Conservation (phyloP, 2,797 vertebrate genomes). For the Rhinatrema bivittatum region DNA sequence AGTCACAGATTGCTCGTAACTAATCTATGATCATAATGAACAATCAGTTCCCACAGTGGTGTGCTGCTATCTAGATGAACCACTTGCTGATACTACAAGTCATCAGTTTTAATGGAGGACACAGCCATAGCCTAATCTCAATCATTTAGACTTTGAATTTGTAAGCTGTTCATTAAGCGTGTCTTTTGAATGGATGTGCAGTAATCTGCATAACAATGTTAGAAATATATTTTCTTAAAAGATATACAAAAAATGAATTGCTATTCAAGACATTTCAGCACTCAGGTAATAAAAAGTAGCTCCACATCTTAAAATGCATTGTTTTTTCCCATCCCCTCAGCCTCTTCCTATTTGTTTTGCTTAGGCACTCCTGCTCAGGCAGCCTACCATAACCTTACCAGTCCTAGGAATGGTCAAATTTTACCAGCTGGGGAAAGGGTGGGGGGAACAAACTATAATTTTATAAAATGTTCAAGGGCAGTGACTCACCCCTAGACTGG, state of each 20-base stretch:
- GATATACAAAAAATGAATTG: slow-evolving; percentile 3
- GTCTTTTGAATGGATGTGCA: slow-evolving; percentile 23
- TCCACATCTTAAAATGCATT: too few species aligned
- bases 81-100: slow-evolving; percentile 33
- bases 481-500: too few species aligned
- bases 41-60: slow-evolving; percentile 32
- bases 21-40: slow-evolving; percentile 31
- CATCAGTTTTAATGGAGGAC: slow-evolving; percentile 19
- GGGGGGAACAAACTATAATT: too few species aligned
- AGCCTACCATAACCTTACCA: too few species aligned
- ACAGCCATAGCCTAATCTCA: slow-evolving; percentile 22
- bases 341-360: too few species aligned
- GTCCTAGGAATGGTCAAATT: too few species aligned
- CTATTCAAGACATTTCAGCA: background rate
- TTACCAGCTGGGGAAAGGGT: too few species aligned
- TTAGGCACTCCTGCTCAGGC: too few species aligned
- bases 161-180: slow-evolving; percentile 19
- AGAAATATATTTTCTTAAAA: background rate
- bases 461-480: too few species aligned
- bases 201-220: background rate
- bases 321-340: too few species aligned
- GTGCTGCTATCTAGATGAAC: slow-evolving; percentile 27
- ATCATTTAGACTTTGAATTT: slow-evolving; percentile 32
- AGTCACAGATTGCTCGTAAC: slow-evolving; percentile 28
- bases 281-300: background rate